Percentiles rank a stretch among this genome's conserved stretches.
Conservation (phyloP, 1,140 invertebrate genomes). For the Holotrichia oblita region DNA sequence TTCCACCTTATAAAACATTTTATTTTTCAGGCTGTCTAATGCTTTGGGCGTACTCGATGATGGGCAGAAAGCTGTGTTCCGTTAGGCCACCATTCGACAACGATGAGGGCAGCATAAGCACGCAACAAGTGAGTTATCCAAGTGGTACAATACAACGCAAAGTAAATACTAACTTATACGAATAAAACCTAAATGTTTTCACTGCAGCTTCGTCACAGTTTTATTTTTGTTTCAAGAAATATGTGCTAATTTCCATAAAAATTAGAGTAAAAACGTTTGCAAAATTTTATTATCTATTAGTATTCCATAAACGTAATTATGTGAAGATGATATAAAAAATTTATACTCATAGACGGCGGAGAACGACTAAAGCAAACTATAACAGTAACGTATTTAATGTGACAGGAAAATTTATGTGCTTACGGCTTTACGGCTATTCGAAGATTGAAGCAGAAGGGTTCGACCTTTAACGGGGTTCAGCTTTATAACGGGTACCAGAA, state of each 20-base stretch:
- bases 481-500: too few species aligned
- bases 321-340: too few species aligned
- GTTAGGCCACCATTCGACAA: constrained; percentile 72
- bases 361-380: too few species aligned
- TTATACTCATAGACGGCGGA: too few species aligned
- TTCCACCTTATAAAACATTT: constrained; percentile 26
- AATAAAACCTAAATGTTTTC: background rate
- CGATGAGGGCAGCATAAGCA: constrained; percentile 68
- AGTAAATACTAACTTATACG: background rate
- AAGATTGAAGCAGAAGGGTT: too few species aligned
- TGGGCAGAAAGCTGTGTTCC: constrained; percentile 75
- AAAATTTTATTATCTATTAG: background rate
- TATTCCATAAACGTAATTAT: background rate
- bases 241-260: background rate
- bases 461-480: too few species aligned
- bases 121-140: constrained; percentile 67
- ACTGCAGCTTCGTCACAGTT: too few species aligned
- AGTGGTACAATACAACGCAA: background rate
- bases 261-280: background rate
- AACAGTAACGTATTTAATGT: too few species aligned
- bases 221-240: background rate
- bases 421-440: too few species aligned
- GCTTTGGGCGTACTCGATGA: constrained; percentile 74
- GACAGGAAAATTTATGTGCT: too few species aligned
- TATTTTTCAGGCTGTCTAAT: constrained; percentile 71